A percentile compares a stretch with the other conserved stretches of the same genome.
Conservation (phyloP, 2,113 vertebrate genomes). For the Callochromis pleurospilus region DNA sequence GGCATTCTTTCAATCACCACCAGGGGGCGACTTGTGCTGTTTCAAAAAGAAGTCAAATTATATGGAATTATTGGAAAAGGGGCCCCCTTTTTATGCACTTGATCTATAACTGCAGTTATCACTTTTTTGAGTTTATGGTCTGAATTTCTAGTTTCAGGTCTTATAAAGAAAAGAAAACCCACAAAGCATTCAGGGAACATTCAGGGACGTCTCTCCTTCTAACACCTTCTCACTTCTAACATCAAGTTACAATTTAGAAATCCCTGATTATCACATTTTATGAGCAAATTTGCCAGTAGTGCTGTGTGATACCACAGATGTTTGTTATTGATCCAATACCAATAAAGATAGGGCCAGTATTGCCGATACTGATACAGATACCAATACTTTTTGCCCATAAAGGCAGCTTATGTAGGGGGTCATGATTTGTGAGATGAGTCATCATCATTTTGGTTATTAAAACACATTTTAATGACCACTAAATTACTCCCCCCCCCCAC, state of each 20-base stretch:
- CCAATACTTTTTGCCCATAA: not conserved
- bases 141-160: not conserved
- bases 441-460: not conserved
- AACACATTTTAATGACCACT: not conserved
- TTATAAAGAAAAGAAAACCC: not conserved
- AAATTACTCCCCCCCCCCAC: rapidly evolving
- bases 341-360: not conserved
- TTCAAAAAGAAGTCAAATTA: not conserved
- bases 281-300: not conserved
- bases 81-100: not conserved
- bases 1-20: not conserved
- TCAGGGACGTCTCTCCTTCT: not conserved
- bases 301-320: not conserved
- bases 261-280: not conserved
- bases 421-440: not conserved
- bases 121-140: not conserved
- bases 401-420: not conserved
- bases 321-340: not conserved
- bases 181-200: not conserved
- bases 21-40: not conserved
- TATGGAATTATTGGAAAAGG: not conserved
- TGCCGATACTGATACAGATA: not conserved
- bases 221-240: not conserved
- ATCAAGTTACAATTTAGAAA: not conserved
- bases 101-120: not conserved